Evolutionary conservation across 2,113 vertebrate genomes (phyloP), one percentile per base, ranked within the genome.

Genomic region (Upupa epops): DNA sequence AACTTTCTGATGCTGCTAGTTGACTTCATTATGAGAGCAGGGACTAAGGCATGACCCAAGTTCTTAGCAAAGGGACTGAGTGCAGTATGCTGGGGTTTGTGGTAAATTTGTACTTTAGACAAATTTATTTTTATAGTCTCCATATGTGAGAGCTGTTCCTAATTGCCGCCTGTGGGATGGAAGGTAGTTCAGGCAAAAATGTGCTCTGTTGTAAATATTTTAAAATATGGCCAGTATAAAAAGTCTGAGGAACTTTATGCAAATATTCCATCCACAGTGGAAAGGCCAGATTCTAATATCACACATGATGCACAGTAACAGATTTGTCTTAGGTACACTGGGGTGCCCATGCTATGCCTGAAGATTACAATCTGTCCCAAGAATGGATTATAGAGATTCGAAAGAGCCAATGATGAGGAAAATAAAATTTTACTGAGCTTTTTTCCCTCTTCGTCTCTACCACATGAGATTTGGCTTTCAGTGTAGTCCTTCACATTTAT

Each of bases 221-320:
- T 72, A 61, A 90, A 83, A 74, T 83, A 54, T 13, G 28, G 51
- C 75, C 81, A 60, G 78, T 86, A 86, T 37, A 63, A 89, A 89
- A 88, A 94, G 63, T 86, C 10, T 0, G 75, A 71, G 76, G 52
- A 90, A 83, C 32, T 82, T 92, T 51, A 86, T 78, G 82, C 51
- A 95, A 91, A 90, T 91, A 7, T 73, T 89, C 45, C 24, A 42
- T 84, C 74, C 80, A 25, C 65, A 78, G 3, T 55, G 79, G n/a
- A 86, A 91, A 64, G 85, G 76, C 32, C 79, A 92, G 93, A 92
- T 92, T 95, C 79, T 91, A 94, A 95, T 92, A 75, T 75, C 85
- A 91, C 2, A 22, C 80, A 85, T 91, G 76, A 71, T 77, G 73
- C 45, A 77, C 85, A 80, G 31, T 36, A 86, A 77, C 77, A 90